These are phyloP conservation scores for Salticus scenicus DNA, from an alignment of 2,888 invertebrate genomes.

Conservation along the genomic window DNA sequence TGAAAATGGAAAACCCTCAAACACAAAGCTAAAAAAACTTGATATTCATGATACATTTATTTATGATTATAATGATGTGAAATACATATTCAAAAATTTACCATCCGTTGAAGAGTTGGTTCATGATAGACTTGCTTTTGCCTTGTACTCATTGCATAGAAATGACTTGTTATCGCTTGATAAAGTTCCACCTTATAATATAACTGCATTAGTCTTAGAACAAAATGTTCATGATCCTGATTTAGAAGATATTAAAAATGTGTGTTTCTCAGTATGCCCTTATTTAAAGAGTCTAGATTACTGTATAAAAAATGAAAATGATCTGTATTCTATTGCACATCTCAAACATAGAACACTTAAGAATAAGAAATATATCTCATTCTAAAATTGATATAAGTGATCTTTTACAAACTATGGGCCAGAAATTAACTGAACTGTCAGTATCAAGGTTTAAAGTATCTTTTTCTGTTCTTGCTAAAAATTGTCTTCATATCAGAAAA, in stretches of 20 bases:
- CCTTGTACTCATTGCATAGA: neutral
- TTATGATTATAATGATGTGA: neutral
- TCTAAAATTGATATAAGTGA: too few species aligned
- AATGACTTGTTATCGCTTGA: neutral
- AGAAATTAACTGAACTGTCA: too few species aligned
- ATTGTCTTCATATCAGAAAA: too few species aligned
- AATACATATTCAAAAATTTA: neutral
- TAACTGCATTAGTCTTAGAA: neutral
- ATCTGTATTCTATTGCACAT: too few species aligned
- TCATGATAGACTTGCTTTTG: neutral
- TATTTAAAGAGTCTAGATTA: neutral
- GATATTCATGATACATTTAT: neutral
- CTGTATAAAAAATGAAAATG: too few species aligned
- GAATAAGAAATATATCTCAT: too few species aligned
- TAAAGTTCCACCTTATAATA: neutral
- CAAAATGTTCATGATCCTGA: neutral
- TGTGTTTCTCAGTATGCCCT: neutral
- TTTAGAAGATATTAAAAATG: neutral
- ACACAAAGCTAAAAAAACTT: neutral
- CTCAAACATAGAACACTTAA: too few species aligned
- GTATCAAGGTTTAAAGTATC: too few species aligned
- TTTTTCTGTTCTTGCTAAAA: too few species aligned
- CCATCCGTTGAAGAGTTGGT: neutral
- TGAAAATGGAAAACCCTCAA: neutral
- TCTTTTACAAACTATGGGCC: too few species aligned